Percentiles rank a stretch among this genome's conserved stretches.
Evolutionary conservation across 2,888 invertebrate species (phyloP).

Genomic region (Platynereis dumerilii): DNA sequence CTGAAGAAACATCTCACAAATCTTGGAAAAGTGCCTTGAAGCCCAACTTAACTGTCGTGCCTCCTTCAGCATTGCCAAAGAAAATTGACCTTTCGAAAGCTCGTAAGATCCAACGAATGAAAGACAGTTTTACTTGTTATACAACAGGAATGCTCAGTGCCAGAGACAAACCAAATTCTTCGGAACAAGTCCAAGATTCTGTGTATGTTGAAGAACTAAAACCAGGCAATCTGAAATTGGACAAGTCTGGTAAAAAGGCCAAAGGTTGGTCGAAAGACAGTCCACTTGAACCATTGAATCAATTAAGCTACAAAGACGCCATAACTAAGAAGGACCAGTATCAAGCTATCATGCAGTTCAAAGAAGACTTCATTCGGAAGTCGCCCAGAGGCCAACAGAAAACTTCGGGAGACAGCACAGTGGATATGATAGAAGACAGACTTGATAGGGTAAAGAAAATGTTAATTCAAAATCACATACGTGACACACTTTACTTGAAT

Average conservation of each 20-base stretch:
- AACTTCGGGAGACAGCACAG: constrained; percentile 51
- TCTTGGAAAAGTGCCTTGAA: constrained; percentile 43
- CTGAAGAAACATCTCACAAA: constrained; percentile 35
- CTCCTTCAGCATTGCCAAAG: not conserved
- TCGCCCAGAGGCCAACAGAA: constrained; percentile 44
- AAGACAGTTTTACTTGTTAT: constrained; percentile 54
- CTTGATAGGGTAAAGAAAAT: constrained; percentile 36
- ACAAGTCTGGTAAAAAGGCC: not conserved
- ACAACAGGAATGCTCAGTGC: constrained; percentile 49
- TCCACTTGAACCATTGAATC: constrained; percentile 30
- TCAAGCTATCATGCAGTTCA: constrained; percentile 49
- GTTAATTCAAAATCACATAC: too few species aligned
- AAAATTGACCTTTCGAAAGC: constrained; percentile 11
- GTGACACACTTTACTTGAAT: too few species aligned
- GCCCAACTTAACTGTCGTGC: not conserved
- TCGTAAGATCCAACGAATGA: constrained; percentile 45
- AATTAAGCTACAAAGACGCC: constrained; percentile 49
- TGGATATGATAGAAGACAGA: constrained; percentile 49
- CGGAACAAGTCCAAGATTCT: constrained; percentile 37
- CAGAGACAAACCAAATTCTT: too few species aligned
- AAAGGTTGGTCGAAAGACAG: not conserved
- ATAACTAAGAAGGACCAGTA: constrained; percentile 59
- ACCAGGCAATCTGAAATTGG: constrained; percentile 46
- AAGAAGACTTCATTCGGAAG: constrained; percentile 46
- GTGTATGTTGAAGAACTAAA: constrained; percentile 52